phyloP scores from a whole-genome alignment of 1,140 invertebrate genomes.

The Lineus longissimus region DNA sequence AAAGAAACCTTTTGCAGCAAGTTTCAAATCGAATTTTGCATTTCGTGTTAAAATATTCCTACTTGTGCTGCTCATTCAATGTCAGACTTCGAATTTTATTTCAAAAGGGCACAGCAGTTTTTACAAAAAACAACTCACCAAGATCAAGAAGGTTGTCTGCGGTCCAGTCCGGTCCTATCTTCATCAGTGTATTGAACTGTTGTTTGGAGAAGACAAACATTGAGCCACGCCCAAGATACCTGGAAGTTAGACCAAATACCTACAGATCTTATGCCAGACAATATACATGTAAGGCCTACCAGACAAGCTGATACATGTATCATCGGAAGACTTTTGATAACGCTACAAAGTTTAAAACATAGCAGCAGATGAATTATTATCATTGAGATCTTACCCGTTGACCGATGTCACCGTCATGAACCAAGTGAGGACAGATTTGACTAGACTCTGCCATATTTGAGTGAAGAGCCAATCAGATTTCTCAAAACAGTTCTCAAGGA shows the following conservation, averaged over 20 bases:
- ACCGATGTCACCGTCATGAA: conserved; percentile 80
- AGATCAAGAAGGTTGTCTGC: conserved; percentile 69
- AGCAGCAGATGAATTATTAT: not conserved
- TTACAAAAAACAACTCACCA: no score
- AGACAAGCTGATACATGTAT: no score
- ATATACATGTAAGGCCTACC: no score
- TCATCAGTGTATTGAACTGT: conserved; percentile 69
- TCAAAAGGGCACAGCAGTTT: no score
- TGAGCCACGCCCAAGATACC: conserved; percentile 77
- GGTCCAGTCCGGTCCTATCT: conserved; percentile 37
- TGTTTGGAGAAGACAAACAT: conserved; percentile 85
- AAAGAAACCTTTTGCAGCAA: no score
- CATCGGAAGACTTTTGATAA: not conserved
- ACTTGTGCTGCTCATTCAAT: no score
- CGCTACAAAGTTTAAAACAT: not conserved
- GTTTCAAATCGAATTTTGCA: no score
- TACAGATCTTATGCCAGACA: no score
- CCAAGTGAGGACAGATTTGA: conserved; percentile 65
- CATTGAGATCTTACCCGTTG: conserved; percentile 68
- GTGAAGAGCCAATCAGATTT: conserved; percentile 72
- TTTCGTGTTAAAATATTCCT: no score
- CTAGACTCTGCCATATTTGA: conserved; percentile 71
- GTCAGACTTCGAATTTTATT: no score
- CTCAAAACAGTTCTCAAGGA: conserved; percentile 67
- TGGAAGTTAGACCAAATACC: conserved; percentile 53